Evolutionary conservation across 1,140 invertebrate species (phyloP), one percentile per base, ranked within the genome.

Genomic region (Hypsibius dujardini): DNA sequence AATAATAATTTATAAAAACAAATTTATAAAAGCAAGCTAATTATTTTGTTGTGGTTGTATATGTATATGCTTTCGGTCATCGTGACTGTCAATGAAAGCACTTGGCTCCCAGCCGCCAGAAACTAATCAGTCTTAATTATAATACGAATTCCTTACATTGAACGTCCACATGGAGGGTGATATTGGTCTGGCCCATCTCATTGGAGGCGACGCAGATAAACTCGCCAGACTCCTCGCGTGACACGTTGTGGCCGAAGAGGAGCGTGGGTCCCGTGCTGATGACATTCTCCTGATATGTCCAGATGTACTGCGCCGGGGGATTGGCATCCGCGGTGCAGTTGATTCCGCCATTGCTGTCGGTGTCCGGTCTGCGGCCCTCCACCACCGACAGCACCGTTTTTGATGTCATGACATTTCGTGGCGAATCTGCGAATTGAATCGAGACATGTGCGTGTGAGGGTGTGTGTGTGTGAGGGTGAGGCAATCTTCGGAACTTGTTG

Each of bases 251-350:
- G 62, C 42, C 42, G 42, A 67, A 67, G 42, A 14, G 3, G 3
- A 67, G 62, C 45, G 62, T 67, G 3, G 62, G 62, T 14, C 42
- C 62, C 3, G 62, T 14, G 42, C 7, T 42, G 42, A 67, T 67
- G 3, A 67, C 62, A 7, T 3, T 14, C 42, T 14, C 42, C 3
- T 67, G 12, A 42, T 14, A 42, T 3, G 45, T 67, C 62, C 62
- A 67, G 3, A 67, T 42, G 45, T 14, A 67, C 3, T 67, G 62
- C 12, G 62, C 62, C 42, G 62, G 62, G 3, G 62, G 62, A 67
- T 67, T 67, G 7, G 62, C 62, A 67, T 67, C 62, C 42, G 62
- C 62, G 12, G 62, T 67, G 62, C 62, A 67, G 42, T 67, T 67
- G 42, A 67, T 67, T 3, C 62, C 62, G 62, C 62, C 62, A 42